Base-by-base conservation (phyloP, 2,888 invertebrate species). In the Harpalus rufipes region DNA sequence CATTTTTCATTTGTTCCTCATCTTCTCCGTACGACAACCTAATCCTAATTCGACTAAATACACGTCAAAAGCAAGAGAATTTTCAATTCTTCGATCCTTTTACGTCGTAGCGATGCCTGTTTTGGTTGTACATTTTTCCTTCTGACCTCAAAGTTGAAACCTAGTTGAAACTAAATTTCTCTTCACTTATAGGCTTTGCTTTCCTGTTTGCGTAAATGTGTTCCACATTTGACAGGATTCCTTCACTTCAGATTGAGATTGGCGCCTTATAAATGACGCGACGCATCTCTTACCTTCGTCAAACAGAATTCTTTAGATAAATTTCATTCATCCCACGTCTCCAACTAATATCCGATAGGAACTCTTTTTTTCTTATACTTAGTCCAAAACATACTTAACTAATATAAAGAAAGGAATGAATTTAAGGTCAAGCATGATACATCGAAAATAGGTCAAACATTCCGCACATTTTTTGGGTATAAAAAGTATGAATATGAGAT, bases 11-110 rank as follows among this genome's bases (percentile, higher is more conserved):
- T 82, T 82, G 82, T 82, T 74, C 82, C 68, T 18, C n/a, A 5
- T 1, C 14, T 65, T 68, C 81, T 12, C 14, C 59, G 7, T 18
- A 59, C 59, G 72, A 72, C 74, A 74, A 82, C 39, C 58, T 74
- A 82, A 74, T 82, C 74, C 82, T 74, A 82, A 82, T 82, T 82
- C 58, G 59, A 82, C 82, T 16, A 82, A 82, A 72, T 82, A 74
- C 41, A 74, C 80, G 16, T 61, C 61, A 80, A 18, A 80, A 39
- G 16, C 59, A 39, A n/a, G 76, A 56, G 21, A n/a, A 76, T 32
- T 25, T 65, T 65, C 21, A 21, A 21, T 7, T n/a, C 25, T 7
- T 21, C 25, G 14, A 25, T 63, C 0, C 14, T 7, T 68, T n/a
- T 39, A 32, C 68, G 32, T 39, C 65, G 7, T 10, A 51, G 0